phyloP scores from a whole-genome alignment of 2,888 invertebrate genomes.

The Stegophylla sp. region DNA sequence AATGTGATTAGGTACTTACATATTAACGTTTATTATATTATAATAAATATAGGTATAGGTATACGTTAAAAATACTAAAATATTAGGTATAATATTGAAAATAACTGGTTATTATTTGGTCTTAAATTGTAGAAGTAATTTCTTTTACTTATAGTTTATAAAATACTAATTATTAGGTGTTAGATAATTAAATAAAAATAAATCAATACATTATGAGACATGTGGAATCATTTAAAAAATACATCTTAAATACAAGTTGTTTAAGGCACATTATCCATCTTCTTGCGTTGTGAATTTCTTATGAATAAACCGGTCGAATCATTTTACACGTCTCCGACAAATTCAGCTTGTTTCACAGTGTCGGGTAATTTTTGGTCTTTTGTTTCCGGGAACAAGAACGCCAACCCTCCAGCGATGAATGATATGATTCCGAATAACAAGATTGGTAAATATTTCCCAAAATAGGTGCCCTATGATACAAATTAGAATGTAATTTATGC shows the following conservation, averaged over 20 bases:
- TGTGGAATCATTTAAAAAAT: slow-evolving; percentile 12
- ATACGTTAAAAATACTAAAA: neutral
- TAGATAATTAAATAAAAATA: slow-evolving; percentile 21
- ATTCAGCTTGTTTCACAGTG: slow-evolving; percentile 75
- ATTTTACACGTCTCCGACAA: slow-evolving; percentile 64
- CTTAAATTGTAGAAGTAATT: slow-evolving; percentile 19
- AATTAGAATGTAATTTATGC: slow-evolving; percentile 13
- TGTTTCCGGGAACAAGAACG: slow-evolving; percentile 76
- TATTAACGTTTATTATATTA: neutral
- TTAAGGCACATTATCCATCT: slow-evolving; percentile 33
- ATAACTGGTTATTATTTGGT: neutral
- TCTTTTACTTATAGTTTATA: slow-evolving; percentile 9
- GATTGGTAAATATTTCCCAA: slow-evolving; percentile 68
- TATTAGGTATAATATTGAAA: neutral
- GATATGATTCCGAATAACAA: slow-evolving; percentile 73
- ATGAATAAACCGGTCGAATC: neutral
- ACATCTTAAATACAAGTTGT: slow-evolving; percentile 8
- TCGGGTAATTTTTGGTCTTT: slow-evolving; percentile 72
- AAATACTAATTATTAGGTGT: slow-evolving; percentile 32
- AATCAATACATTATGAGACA: slow-evolving; percentile 22
- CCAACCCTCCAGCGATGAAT: slow-evolving; percentile 70
- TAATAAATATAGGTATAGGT: neutral
- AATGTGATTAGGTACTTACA: neutral
- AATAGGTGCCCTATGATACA: slow-evolving; percentile 59
- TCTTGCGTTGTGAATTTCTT: neutral